Evolutionary conservation across 2,888 invertebrate genomes (phyloP).

Genomic region (Eledona agricola): DNA sequence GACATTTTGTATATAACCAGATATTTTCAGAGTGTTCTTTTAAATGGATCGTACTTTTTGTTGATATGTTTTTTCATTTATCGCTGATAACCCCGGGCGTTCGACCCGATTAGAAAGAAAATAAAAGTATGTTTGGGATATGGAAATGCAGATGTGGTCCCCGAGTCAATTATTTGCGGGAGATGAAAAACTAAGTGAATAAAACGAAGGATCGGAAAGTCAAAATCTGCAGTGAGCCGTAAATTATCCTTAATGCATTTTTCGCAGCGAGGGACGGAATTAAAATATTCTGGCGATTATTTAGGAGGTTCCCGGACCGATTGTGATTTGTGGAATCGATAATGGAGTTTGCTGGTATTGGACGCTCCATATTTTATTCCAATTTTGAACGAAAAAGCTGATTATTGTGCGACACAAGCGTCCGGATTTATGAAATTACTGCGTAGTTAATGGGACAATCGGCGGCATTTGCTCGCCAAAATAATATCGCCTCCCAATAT

Average conservation of each 20-base stretch:
- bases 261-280: slow-evolving; percentile 46
- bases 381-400: slow-evolving; percentile 21
- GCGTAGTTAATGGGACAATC: slow-evolving; percentile 14
- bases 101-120: too few species aligned
- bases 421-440: slow-evolving; percentile 28
- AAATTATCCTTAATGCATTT: slow-evolving; percentile 56
- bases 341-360: slow-evolving; percentile 51
- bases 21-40: too few species aligned
- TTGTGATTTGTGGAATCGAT: slow-evolving; percentile 49
- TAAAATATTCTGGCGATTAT: slow-evolving; percentile 53
- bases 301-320: slow-evolving; percentile 35
- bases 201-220: slow-evolving; percentile 42
- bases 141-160: slow-evolving; percentile 31
- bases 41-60: too few species aligned
- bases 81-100: too few species aligned
- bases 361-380: slow-evolving; percentile 18
- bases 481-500: slow-evolving; percentile 14
- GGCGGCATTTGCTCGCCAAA: slow-evolving; percentile 3
- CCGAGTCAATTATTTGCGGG: slow-evolving; percentile 23
- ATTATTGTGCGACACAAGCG: slow-evolving; percentile 29
- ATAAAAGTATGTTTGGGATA: too few species aligned
- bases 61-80: too few species aligned
- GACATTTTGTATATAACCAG: too few species aligned
- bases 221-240: slow-evolving; percentile 45
- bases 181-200: slow-evolving; percentile 29